These are phyloP conservation scores for Ataeniobius toweri DNA, from an alignment of 2,797 vertebrate species.

Conservation along the genomic window DNA sequence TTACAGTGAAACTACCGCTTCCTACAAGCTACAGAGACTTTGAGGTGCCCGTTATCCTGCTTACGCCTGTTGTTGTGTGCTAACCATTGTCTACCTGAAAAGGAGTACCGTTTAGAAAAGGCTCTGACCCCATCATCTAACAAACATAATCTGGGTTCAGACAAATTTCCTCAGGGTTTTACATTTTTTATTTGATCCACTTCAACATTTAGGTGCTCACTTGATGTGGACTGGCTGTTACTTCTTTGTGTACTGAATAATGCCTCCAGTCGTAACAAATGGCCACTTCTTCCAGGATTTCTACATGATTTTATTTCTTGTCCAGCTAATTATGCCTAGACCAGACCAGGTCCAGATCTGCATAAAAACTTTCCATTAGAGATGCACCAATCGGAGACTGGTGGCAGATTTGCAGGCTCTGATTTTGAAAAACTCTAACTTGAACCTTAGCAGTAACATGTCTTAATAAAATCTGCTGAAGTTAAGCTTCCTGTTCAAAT, in stretches of 20 bases:
- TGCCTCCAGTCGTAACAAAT: background rate
- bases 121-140: background rate
- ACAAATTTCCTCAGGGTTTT: background rate
- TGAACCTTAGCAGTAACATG: background rate
- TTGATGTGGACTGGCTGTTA: background rate
- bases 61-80: background rate
- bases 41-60: background rate
- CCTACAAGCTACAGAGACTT: background rate
- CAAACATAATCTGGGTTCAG: background rate
- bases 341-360: background rate
- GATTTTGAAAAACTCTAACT: background rate
- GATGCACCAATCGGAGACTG: background rate
- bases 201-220: background rate
- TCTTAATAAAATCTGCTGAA: too few relatives aligned
- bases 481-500: background rate
- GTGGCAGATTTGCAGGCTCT: background rate
- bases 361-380: background rate
- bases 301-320: background rate
- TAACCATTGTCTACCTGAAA: background rate
- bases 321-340: background rate
- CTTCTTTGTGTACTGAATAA: background rate
- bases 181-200: background rate
- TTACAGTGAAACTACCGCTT: background rate
- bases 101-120: background rate
- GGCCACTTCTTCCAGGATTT: background rate